phyloP scores from a whole-genome alignment of 2,797 vertebrate species.

The Aplochiton taeniatus region DNA sequence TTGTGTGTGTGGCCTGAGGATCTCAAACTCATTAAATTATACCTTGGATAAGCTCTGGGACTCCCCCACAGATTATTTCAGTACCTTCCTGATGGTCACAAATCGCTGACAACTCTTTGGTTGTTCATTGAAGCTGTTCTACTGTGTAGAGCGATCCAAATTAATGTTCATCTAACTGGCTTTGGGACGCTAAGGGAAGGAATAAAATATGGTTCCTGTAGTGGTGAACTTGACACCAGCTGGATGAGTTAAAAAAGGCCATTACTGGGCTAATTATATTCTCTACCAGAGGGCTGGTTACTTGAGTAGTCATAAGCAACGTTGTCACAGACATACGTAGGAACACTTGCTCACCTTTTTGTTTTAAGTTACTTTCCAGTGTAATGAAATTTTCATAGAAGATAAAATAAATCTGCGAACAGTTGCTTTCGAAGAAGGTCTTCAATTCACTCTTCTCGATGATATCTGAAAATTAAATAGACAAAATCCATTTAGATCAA shows the following conservation, averaged over 20 bases:
- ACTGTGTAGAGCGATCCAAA: background rate
- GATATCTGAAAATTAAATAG: slow-evolving; percentile 79
- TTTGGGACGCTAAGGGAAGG: background rate
- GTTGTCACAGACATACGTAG: background rate
- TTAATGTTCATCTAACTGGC: slow-evolving; percentile 14
- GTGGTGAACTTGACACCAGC: slow-evolving; percentile 6
- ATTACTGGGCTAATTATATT: slow-evolving; percentile 5
- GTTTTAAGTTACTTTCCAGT: slow-evolving; percentile 99
- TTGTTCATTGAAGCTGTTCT: background rate
- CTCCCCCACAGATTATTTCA: background rate
- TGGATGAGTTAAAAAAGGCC: background rate
- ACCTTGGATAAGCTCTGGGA: slow-evolving; percentile 7
- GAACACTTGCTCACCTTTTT: slow-evolving; percentile 85
- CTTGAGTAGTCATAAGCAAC: background rate
- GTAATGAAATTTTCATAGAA: slow-evolving; percentile 99
- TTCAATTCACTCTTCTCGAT: slow-evolving; percentile 94
- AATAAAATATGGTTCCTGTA: background rate
- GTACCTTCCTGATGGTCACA: background rate
- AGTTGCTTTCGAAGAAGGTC: slow-evolving; percentile 95
- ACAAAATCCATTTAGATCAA: slow-evolving; percentile 7
- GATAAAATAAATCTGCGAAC: slow-evolving; percentile 99
- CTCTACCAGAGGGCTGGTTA: background rate
- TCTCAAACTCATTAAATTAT: slow-evolving; percentile 1
- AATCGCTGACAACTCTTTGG: slow-evolving; percentile 3
- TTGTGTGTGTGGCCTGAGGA: background rate